Conservation (phyloP, 2,113 vertebrate species). For the Mola mola region DNA sequence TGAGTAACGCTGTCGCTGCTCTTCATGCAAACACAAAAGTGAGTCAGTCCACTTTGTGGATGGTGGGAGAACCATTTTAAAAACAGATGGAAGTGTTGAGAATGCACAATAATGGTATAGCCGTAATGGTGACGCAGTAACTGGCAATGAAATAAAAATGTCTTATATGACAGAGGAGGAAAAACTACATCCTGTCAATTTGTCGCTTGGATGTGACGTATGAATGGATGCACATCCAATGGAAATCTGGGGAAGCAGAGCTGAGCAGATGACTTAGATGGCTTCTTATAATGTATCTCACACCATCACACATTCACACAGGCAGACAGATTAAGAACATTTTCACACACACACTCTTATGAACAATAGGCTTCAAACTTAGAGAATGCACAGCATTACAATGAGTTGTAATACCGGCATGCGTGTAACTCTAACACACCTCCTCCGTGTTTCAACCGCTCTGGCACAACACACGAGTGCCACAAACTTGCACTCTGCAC, state of each 20-base stretch:
- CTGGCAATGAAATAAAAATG: constrained; percentile 20
- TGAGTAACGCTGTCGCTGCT: constrained; percentile 32
- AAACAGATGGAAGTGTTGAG: constrained; percentile 35
- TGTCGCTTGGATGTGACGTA: constrained; percentile 30
- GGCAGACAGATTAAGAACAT: constrained; percentile 4
- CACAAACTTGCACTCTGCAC: constrained; percentile 44
- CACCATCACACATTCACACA: constrained; percentile 11
- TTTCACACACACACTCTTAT: constrained; percentile 11
- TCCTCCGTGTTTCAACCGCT: constrained; percentile 61
- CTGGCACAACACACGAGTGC: constrained; percentile 45
- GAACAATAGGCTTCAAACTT: constrained; percentile 19
- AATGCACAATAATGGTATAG: constrained; percentile 27
- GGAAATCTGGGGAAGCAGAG: constrained; percentile 20
- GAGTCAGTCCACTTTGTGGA: constrained; percentile 30
- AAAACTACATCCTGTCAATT: constrained; percentile 20
- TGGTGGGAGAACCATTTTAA: constrained; percentile 29
- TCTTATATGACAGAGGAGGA: constrained; percentile 13
- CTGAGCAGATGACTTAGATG: constrained; percentile 22
- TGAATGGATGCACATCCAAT: constrained; percentile 40
- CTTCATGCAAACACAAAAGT: constrained; percentile 34
- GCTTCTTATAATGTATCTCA: constrained; percentile 8
- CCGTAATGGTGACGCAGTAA: constrained; percentile 23
- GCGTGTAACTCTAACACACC: constrained; percentile 49
- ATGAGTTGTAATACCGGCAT: constrained; percentile 33
- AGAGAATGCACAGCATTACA: constrained; percentile 19